phyloP scores from a whole-genome alignment of 2,113 vertebrate genomes.

The Mustela nigripes region DNA sequence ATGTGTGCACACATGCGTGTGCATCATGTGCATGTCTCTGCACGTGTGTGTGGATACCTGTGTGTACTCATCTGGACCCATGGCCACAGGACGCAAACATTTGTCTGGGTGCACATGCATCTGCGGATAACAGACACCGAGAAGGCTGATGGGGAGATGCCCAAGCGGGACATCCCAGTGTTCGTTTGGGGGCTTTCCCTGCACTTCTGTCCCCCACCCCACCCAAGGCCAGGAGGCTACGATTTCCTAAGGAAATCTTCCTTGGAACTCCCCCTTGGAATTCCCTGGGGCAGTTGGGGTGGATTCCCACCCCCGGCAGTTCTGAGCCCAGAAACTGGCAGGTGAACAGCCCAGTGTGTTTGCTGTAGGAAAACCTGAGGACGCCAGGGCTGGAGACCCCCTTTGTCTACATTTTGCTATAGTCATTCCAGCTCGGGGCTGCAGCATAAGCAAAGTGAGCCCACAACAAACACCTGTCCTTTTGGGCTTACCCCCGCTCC shows the following conservation, averaged over 20 bases:
- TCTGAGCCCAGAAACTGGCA: not conserved
- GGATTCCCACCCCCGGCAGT: not conserved
- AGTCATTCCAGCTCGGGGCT: not conserved
- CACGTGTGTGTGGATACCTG: not conserved
- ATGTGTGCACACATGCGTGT: fast-evolving
- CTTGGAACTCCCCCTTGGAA: too few relatives aligned
- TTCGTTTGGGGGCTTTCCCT: not conserved
- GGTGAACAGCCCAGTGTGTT: not conserved
- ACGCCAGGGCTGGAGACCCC: fast-evolving
- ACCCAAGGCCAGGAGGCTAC: not conserved
- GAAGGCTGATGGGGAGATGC: not conserved
- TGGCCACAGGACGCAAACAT: not conserved
- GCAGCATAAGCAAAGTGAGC: not conserved
- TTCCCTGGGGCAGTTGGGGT: not conserved
- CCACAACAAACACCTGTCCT: too few relatives aligned
- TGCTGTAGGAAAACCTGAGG: not conserved
- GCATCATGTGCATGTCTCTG: fast-evolving
- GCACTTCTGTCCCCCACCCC: not conserved
- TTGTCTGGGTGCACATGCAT: fast-evolving
- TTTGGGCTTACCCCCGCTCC: fast-evolving
- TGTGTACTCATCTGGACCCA: not conserved
- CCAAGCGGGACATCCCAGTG: not conserved
- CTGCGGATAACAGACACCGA: not conserved
- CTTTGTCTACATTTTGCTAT: not conserved
- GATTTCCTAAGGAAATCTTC: not conserved